These are phyloP conservation scores for Linyphia triangularis DNA, from an alignment of 2,888 invertebrate genomes.

Conservation along the genomic window DNA sequence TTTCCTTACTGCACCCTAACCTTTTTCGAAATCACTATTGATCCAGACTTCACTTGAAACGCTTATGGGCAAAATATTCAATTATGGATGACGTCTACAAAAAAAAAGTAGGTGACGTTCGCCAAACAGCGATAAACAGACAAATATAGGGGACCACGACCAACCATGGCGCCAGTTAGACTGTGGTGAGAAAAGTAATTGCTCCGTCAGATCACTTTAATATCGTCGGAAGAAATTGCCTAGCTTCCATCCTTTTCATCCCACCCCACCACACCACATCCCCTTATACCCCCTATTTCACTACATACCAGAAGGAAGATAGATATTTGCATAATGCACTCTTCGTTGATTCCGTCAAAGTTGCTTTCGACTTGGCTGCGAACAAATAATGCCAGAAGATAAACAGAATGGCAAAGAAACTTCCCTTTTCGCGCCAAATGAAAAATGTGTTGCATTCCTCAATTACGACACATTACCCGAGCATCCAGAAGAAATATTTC, in stretches of 20 bases:
- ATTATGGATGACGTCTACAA: constrained; percentile 27
- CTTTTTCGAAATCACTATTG: constrained; percentile 17
- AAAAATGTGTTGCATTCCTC: constrained; percentile 59
- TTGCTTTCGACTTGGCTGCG: constrained; percentile 33
- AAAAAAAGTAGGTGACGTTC: constrained; percentile 40
- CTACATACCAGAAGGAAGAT: neutral
- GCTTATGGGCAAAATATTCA: constrained; percentile 49
- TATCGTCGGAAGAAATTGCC: constrained; percentile 70
- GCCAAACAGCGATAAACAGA: constrained; percentile 62
- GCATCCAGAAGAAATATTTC: constrained; percentile 25
- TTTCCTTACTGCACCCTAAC: constrained; percentile 5
- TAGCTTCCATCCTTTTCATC: constrained; percentile 24
- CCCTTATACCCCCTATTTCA: constrained; percentile 11
- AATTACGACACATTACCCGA: constrained; percentile 50
- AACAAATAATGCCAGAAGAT: constrained; percentile 67
- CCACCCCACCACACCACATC: neutral
- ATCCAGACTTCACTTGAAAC: constrained; percentile 33
- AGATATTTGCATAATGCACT: constrained; percentile 58
- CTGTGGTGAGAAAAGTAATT: constrained; percentile 71
- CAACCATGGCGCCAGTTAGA: constrained; percentile 53
- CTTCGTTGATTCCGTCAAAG: constrained; percentile 45
- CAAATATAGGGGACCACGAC: constrained; percentile 32
- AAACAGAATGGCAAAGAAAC: constrained; percentile 54
- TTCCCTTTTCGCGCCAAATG: constrained; percentile 26
- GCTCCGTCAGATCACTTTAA: constrained; percentile 69